A percentile compares a stretch with the other conserved stretches of the same genome.
Evolutionary conservation across 2,888 invertebrate genomes (phyloP).

Genomic region (Drosophila dives): DNA sequence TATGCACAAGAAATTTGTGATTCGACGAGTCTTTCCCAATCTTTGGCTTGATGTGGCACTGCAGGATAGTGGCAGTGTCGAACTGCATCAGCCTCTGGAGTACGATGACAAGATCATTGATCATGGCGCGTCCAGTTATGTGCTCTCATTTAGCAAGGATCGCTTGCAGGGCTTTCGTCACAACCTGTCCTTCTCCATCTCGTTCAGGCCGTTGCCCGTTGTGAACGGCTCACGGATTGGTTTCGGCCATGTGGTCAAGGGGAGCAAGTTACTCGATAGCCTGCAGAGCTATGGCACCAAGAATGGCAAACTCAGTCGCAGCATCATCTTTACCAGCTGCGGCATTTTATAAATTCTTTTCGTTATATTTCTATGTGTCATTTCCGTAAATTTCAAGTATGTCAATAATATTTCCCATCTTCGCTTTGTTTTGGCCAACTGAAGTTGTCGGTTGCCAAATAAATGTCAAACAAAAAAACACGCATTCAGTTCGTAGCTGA

Average conservation of each 20-base stretch:
- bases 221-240: constrained; percentile 74
- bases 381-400: constrained; percentile 19
- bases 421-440: neutral
- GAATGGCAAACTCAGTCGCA: constrained; percentile 75
- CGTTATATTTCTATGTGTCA: neutral
- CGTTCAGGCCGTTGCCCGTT: constrained; percentile 70
- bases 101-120: constrained; percentile 66
- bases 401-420: neutral
- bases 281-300: constrained; percentile 78
- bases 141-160: constrained; percentile 65
- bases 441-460: constrained; percentile 21
- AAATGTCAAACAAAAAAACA: constrained; percentile 13
- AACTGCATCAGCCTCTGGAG: constrained; percentile 49
- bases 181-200: constrained; percentile 67
- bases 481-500: neutral
- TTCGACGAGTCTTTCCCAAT: constrained; percentile 64
- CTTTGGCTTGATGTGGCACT: constrained; percentile 73
- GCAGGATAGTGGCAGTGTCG: constrained; percentile 15
- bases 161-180: constrained; percentile 51
- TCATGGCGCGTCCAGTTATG: constrained; percentile 47
- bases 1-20: constrained; percentile 41
- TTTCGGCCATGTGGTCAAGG: constrained; percentile 75
- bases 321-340: constrained; percentile 63
- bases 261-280: constrained; percentile 64
- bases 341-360: constrained; percentile 58